phyloP scores from a whole-genome alignment of 2,888 invertebrate genomes.

The Hoplodrina blanda region DNA sequence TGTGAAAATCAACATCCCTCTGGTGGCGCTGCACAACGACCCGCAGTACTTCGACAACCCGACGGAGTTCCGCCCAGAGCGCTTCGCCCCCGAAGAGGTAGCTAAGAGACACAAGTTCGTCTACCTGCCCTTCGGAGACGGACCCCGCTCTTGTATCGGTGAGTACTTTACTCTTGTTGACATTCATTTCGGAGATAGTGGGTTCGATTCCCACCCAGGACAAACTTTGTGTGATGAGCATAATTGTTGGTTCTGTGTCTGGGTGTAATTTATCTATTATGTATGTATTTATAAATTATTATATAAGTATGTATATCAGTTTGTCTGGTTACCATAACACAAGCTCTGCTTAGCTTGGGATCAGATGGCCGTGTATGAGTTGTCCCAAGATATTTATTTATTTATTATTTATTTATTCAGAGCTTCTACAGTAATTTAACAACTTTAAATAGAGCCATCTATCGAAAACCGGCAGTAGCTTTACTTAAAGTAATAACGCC shows the following conservation, averaged over 20 bases:
- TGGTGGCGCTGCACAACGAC: conserved; percentile 78
- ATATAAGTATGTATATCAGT: too few relatives aligned
- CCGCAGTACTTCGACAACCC: conserved; percentile 77
- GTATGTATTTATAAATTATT: too few relatives aligned
- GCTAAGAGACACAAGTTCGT: conserved; percentile 69
- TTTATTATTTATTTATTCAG: too few relatives aligned
- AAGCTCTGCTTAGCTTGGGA: too few relatives aligned
- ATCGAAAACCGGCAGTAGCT: neutral
- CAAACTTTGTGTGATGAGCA: too few relatives aligned
- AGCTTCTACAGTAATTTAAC: neutral
- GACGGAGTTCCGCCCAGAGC: conserved; percentile 75
- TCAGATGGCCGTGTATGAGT: too few relatives aligned
- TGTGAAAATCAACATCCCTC: conserved; percentile 66
- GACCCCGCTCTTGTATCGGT: conserved; percentile 80
- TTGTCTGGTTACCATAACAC: too few relatives aligned
- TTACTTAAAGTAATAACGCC: neutral
- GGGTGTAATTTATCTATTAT: too few relatives aligned
- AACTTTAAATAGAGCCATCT: conserved; percentile 37
- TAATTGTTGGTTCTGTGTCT: too few relatives aligned
- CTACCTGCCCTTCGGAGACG: conserved; percentile 78
- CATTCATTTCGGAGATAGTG: too few relatives aligned
- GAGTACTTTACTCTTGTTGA: conserved; percentile 40
- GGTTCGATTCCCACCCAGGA: too few relatives aligned
- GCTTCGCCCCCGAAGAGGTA: conserved; percentile 71
- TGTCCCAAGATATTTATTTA: too few relatives aligned